Evolutionary conservation across 2,888 invertebrate species (phyloP).

Genomic region (Cheilosia vulpina): DNA sequence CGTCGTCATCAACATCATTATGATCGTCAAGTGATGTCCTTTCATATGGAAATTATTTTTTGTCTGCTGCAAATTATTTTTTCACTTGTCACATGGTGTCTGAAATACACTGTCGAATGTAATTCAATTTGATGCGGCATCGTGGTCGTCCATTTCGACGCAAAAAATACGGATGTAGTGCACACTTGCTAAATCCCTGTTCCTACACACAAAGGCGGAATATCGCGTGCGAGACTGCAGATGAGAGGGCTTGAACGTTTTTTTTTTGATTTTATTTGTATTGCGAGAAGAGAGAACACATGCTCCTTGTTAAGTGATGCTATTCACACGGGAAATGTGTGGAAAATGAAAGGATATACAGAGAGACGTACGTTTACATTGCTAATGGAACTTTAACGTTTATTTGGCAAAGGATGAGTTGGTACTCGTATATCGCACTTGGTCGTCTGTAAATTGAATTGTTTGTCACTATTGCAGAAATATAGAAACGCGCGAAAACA

Average conservation of each 20-base stretch:
- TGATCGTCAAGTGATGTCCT: slow-evolving; percentile 60
- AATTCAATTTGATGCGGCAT: slow-evolving; percentile 61
- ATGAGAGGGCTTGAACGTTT: slow-evolving; percentile 40
- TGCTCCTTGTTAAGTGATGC: slow-evolving; percentile 16
- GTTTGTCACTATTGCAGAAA: no score
- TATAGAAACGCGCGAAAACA: no score
- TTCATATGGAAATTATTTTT: slow-evolving; percentile 68
- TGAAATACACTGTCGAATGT: slow-evolving; percentile 50
- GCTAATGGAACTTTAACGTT: slow-evolving; percentile 14
- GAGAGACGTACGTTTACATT: slow-evolving; percentile 20
- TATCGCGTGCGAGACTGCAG: no score
- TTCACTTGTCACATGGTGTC: slow-evolving; percentile 3
- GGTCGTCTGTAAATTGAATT: no score
- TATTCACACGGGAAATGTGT: slow-evolving; percentile 3
- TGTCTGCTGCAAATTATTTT: slow-evolving; percentile 42
- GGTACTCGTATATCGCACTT: no score
- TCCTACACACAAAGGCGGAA: no score
- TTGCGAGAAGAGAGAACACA: background rate
- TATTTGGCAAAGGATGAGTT: background rate
- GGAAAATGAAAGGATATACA: slow-evolving; percentile 11
- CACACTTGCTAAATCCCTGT: background rate
- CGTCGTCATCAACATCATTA: slow-evolving; percentile 27
- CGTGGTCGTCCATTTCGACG: slow-evolving; percentile 11
- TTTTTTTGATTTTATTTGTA: slow-evolving; percentile 22
- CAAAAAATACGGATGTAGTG: slow-evolving; percentile 8